Evolutionary conservation across 2,888 invertebrate genomes (phyloP).

Genomic region (Diadromus collaris): DNA sequence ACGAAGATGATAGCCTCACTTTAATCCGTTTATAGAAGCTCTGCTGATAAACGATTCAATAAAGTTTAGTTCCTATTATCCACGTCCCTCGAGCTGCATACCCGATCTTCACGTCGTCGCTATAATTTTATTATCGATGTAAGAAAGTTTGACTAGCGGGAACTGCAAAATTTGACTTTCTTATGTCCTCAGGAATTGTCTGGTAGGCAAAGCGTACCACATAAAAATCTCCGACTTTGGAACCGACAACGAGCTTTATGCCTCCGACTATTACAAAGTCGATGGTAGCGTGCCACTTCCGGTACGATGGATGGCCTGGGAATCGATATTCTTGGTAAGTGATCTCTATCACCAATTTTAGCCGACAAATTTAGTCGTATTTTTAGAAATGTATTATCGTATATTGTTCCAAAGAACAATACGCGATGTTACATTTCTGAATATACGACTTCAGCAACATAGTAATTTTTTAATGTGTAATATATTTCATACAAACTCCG

Average conservation of each 20-base stretch:
- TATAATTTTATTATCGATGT: background rate
- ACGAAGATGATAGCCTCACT: constrained; percentile 24
- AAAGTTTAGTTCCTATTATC: constrained; percentile 15
- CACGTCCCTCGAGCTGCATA: background rate
- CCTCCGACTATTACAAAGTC: constrained; percentile 90
- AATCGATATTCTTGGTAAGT: constrained; percentile 86
- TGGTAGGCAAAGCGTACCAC: constrained; percentile 91
- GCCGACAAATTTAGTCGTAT: background rate
- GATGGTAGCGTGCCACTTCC: constrained; percentile 91
- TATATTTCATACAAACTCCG: background rate
- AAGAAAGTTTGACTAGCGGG: background rate
- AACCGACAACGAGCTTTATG: constrained; percentile 90
- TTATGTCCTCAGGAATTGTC: constrained; percentile 85
- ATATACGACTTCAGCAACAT: background rate
- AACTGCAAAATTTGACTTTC: constrained; percentile 1
- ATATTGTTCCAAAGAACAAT: too few species aligned
- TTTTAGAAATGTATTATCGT: background rate
- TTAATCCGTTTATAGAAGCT: constrained; percentile 36
- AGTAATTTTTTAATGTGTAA: background rate
- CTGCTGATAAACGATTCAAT: constrained; percentile 31
- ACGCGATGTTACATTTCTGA: too few species aligned
- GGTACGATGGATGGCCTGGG: constrained; percentile 96
- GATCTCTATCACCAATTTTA: background rate
- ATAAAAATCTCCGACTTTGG: constrained; percentile 94
- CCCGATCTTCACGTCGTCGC: background rate